Evolutionary conservation across 2,113 vertebrate species (phyloP).

Genomic region (Todiramphus saurophagus): DNA sequence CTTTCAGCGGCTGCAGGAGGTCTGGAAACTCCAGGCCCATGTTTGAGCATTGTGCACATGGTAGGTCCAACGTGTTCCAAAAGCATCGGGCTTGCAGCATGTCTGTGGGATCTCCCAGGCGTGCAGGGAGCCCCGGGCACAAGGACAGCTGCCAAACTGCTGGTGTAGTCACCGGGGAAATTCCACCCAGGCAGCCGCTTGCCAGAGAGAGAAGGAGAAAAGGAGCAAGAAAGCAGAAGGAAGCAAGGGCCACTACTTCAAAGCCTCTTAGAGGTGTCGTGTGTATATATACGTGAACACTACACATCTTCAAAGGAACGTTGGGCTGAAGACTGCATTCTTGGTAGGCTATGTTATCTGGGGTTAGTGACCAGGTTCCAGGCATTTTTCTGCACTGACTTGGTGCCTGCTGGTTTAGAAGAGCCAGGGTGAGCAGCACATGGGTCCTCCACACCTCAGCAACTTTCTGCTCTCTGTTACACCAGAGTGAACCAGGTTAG

Average conservation of each 20-base stretch:
- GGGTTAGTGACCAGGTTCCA: neutral
- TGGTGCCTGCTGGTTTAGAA: neutral
- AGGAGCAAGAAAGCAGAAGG: neutral
- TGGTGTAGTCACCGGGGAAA: neutral
- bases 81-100: neutral
- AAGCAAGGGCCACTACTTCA: neutral
- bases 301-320: neutral
- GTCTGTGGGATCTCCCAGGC: neutral
- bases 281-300: neutral
- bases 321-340: neutral
- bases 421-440: neutral
- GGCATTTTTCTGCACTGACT: neutral
- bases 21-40: neutral
- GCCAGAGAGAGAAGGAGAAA: neutral
- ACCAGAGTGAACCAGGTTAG: conserved; percentile 1
- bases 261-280: neutral
- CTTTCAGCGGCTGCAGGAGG: neutral
- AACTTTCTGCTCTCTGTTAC: conserved; percentile 14
- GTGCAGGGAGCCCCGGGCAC: neutral
- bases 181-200: neutral
- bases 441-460: neutral
- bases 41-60: neutral
- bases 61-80: neutral
- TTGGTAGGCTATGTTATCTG: neutral
- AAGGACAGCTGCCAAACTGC: neutral